Evolutionary conservation across 2,797 vertebrate genomes (phyloP).

Genomic region (Petrocephalus schoutedeni): DNA sequence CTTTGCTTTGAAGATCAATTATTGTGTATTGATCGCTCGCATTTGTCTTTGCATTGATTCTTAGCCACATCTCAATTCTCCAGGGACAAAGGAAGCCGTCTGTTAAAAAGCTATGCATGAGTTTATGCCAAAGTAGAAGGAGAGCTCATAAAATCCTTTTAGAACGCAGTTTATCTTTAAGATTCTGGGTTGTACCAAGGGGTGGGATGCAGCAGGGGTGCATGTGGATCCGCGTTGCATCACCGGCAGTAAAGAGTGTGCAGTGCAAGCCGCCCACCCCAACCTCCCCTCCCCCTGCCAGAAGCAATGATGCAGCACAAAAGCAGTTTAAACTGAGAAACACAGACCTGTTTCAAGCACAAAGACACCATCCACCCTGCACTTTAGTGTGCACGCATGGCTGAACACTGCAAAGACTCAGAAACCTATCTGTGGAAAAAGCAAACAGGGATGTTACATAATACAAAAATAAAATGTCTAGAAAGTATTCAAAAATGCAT

Average conservation of each 20-base stretch:
- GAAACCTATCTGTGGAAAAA: neutral
- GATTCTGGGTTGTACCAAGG: slow-evolving; percentile 17
- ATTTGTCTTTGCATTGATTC: neutral
- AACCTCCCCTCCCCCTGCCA: neutral
- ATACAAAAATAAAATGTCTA: neutral
- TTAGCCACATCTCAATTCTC: neutral
- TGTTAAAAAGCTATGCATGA: neutral
- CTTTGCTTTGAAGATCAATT: neutral
- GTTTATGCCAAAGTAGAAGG: neutral
- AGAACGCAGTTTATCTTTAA: slow-evolving; percentile 21
- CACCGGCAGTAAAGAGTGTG: neutral
- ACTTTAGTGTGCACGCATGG: neutral
- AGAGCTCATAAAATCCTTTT: neutral
- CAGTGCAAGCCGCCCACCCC: neutral
- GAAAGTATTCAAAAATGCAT: neutral
- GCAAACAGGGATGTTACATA: neutral
- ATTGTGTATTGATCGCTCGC: neutral
- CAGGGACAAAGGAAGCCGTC: neutral
- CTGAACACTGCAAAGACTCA: neutral
- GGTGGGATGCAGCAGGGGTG: slow-evolving; percentile 18
- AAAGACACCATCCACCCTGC: neutral
- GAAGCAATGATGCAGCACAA: slow-evolving; percentile 28
- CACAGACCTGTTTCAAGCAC: slow-evolving; percentile 3
- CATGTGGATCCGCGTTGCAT: slow-evolving; percentile 15
- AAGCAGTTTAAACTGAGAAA: slow-evolving; percentile 24